These are phyloP conservation scores for Lutjanus argentimaculatus DNA, from an alignment of 2,797 vertebrate genomes.

Conservation along the genomic window DNA sequence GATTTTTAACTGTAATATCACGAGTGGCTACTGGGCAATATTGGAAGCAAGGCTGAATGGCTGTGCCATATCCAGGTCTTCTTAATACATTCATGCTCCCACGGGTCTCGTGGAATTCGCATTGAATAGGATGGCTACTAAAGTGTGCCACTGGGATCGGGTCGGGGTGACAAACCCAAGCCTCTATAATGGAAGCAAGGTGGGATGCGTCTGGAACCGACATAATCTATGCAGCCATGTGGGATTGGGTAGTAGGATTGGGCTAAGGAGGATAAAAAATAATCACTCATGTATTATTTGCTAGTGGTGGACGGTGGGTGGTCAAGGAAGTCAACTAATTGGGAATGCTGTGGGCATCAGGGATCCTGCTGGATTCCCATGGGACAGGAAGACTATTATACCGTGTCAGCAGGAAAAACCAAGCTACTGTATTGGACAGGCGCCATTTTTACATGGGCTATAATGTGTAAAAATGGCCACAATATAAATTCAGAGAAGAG, in stretches of 20 bases:
- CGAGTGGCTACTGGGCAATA: too few relatives aligned
- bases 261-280: not conserved
- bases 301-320: too few relatives aligned
- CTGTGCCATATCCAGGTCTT: too few relatives aligned
- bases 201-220: not conserved
- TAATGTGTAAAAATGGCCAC: not conserved
- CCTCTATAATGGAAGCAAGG: too few relatives aligned
- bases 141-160: not conserved
- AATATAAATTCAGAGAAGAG: not conserved
- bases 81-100: not conserved
- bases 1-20: too few relatives aligned
- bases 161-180: not conserved
- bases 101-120: not conserved
- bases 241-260: not conserved
- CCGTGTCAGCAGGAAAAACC: not conserved
- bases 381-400: conserved; percentile 1
- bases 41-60: not conserved
- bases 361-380: not conserved
- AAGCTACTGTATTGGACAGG: not conserved
- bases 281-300: not conserved
- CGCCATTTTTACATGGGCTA: not conserved
- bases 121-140: not conserved
- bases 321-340: not conserved
- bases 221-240: not conserved
- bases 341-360: not conserved